A percentile compares a stretch with the other conserved stretches of the same genome.
Conservation (phyloP, 1,140 invertebrate genomes). For the Zaprionus ornatus region DNA sequence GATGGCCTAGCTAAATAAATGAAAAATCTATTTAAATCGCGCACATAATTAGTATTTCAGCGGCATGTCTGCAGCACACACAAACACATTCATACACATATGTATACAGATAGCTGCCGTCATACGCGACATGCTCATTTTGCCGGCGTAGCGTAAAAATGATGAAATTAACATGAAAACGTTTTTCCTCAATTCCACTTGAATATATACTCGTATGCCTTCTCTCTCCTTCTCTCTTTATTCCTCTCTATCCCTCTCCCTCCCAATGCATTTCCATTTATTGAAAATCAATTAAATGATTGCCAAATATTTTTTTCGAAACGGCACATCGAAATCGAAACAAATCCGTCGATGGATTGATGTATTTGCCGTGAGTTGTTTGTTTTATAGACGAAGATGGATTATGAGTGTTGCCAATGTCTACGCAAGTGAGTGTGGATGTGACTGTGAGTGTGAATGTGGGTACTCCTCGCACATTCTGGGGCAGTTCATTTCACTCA, state of each 20-base stretch:
- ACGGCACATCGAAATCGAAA: background rate
- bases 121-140: constrained; percentile 75
- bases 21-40: constrained; percentile 82
- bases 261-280: constrained; percentile 2
- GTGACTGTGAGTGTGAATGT: background rate
- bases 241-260: too few relatives aligned
- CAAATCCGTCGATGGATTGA: constrained; percentile 68
- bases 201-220: too few relatives aligned
- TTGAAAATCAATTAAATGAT: constrained; percentile 79
- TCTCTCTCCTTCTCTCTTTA: too few relatives aligned
- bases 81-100: constrained; percentile 28
- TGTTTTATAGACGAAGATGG: constrained; percentile 80
- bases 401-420: constrained; percentile 62
- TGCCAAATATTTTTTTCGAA: constrained; percentile 62
- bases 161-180: constrained; percentile 76
- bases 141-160: constrained; percentile 69
- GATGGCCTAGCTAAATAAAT: constrained; percentile 81
- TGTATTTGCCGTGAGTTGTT: constrained; percentile 67
- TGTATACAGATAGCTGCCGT: constrained; percentile 53
- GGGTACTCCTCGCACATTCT: background rate
- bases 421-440: background rate
- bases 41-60: constrained; percentile 82
- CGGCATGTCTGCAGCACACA: constrained; percentile 59
- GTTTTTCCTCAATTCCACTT: constrained; percentile 2
- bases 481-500: background rate